Percentiles rank a stretch among this genome's conserved stretches.
These are phyloP conservation scores for Coreius guichenoti DNA, from an alignment of 2,797 vertebrate genomes.

Conservation along the genomic window DNA sequence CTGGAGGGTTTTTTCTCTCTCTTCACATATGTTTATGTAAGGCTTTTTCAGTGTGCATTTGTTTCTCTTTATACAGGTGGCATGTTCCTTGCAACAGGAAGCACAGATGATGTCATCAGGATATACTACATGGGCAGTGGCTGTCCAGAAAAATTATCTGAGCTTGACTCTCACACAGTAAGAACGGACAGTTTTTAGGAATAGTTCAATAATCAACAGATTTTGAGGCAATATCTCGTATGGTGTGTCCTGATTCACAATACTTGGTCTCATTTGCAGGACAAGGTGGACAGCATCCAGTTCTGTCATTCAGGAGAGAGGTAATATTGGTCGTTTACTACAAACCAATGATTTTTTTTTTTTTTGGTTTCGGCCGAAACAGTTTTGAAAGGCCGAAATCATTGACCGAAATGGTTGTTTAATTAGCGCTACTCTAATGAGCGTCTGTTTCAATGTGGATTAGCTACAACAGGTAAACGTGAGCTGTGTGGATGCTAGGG, in stretches of 20 bases:
- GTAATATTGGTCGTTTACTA: slow-evolving; percentile 71
- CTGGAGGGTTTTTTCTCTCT: background rate
- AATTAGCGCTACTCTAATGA: background rate
- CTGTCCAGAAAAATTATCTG: slow-evolving; percentile 91
- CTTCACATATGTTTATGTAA: background rate
- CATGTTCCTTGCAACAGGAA: slow-evolving; percentile 96
- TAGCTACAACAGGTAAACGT: background rate
- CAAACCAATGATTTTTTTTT: background rate
- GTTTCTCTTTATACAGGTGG: slow-evolving; percentile 81
- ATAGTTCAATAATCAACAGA: background rate
- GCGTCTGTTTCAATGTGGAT: background rate
- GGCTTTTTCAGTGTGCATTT: background rate
- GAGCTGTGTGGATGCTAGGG: background rate
- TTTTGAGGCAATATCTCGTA: background rate
- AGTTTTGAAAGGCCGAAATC: background rate
- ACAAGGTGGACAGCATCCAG: slow-evolving; percentile 98
- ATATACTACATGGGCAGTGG: slow-evolving; percentile 96
- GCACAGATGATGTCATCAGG: slow-evolving; percentile 97
- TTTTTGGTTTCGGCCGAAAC: background rate
- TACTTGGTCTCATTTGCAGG: slow-evolving; percentile 74
- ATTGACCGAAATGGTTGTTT: background rate
- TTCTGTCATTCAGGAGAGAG: slow-evolving; percentile 93
- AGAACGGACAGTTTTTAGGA: slow-evolving; percentile 56
- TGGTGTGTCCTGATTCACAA: background rate
- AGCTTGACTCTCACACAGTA: slow-evolving; percentile 95